A percentile compares a stretch with the other conserved stretches of the same genome.
Evolutionary conservation across 2,113 vertebrate species (phyloP).

Genomic region (Halichoeres trimaculatus): DNA sequence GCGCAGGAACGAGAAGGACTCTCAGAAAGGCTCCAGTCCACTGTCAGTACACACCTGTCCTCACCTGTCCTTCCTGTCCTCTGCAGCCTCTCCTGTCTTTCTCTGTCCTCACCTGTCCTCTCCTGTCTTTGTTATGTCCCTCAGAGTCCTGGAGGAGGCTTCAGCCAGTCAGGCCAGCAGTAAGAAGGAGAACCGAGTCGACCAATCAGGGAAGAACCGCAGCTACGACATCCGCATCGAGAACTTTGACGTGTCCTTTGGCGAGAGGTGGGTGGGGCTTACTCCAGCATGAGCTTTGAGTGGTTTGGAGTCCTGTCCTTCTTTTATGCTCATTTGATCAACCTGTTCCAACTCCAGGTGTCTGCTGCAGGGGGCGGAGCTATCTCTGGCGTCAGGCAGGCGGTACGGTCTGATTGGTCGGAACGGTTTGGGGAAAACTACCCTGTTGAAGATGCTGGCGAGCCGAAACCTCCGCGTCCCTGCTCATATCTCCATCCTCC

Average conservation of each 20-base stretch:
- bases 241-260: slow-evolving; percentile 98
- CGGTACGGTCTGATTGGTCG: slow-evolving; percentile 95
- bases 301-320: too few species aligned
- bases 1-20: slow-evolving; percentile 91
- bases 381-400: slow-evolving; percentile 89
- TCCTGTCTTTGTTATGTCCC: neutral
- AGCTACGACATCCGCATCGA: slow-evolving; percentile 97
- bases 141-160: slow-evolving; percentile 94
- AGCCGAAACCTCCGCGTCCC: slow-evolving; percentile 92
- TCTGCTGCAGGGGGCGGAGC: slow-evolving; percentile 91
- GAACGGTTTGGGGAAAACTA: slow-evolving; percentile 97
- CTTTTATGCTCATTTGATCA: neutral
- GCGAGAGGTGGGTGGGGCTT: slow-evolving; percentile 86
- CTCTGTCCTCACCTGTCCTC: neutral
- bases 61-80: too few species aligned
- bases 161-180: slow-evolving; percentile 97
- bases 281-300: too few species aligned
- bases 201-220: slow-evolving; percentile 95
- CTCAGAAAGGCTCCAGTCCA: slow-evolving; percentile 80
- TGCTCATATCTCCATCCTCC: slow-evolving; percentile 93
- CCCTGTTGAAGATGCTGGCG: slow-evolving; percentile 96
- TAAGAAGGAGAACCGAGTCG: slow-evolving; percentile 94
- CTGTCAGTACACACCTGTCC: slow-evolving; percentile 69
- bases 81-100: neutral
- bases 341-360: slow-evolving; percentile 79